These are phyloP conservation scores for Dromiciops gliroides DNA, from an alignment of 2,113 vertebrate genomes.

Conservation along the genomic window DNA sequence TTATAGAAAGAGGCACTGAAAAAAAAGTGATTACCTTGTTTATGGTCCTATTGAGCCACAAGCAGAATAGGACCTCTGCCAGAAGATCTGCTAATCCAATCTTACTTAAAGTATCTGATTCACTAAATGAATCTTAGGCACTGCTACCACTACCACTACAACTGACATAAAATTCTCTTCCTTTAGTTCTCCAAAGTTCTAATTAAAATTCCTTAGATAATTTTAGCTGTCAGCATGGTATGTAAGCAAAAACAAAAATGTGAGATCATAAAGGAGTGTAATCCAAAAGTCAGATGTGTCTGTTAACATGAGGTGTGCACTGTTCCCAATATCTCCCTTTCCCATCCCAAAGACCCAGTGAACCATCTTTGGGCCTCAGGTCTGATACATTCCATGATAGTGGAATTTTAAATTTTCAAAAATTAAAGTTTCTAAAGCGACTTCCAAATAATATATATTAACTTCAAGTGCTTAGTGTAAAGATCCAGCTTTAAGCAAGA, in stretches of 20 bases:
- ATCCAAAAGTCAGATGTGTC: neutral
- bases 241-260: neutral
- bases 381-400: neutral
- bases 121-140: neutral
- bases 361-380: neutral
- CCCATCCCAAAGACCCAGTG: neutral
- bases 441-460: neutral
- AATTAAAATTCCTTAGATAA: neutral
- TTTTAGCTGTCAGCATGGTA: neutral
- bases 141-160: neutral
- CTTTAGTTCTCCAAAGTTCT: neutral
- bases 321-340: neutral
- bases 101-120: neutral
- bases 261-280: neutral
- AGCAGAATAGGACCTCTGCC: neutral
- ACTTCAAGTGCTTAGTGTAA: neutral
- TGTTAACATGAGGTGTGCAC: neutral
- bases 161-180: neutral
- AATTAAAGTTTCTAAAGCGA: neutral
- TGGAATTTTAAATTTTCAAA: neutral
- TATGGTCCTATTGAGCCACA: neutral
- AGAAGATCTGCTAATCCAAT: neutral
- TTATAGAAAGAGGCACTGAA: neutral
- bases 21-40: neutral
- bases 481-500: neutral